A percentile compares a stretch with the other conserved stretches of the same genome.
Evolutionary conservation across 2,113 vertebrate species (phyloP).

Genomic region (Mustela lutreola): DNA sequence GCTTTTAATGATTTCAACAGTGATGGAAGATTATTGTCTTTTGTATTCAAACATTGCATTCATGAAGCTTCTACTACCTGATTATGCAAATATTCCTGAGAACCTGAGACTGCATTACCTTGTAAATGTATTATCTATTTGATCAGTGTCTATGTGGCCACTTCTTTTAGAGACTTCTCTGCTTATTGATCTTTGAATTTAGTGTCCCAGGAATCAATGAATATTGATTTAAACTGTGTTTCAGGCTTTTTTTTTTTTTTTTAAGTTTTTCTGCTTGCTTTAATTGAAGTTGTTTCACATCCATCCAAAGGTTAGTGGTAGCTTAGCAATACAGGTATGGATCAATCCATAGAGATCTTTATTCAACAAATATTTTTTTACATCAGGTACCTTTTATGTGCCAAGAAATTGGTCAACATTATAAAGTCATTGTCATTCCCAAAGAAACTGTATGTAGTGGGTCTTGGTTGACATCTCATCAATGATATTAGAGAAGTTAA

Average conservation of each 20-base stretch:
- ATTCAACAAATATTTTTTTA: slow-evolving; percentile 61
- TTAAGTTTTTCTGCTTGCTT: slow-evolving; percentile 39
- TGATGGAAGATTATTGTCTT: slow-evolving; percentile 73
- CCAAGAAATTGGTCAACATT: background rate
- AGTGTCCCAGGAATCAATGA: slow-evolving; percentile 68
- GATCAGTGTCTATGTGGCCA: slow-evolving; percentile 44
- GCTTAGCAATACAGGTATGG: slow-evolving; percentile 35
- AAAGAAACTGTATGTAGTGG: background rate
- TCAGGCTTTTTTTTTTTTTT: background rate
- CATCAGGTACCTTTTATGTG: background rate
- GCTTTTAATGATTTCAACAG: slow-evolving; percentile 66
- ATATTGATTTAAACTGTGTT: slow-evolving; percentile 74
- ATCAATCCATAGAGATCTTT: slow-evolving; percentile 21
- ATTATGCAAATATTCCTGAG: slow-evolving; percentile 60
- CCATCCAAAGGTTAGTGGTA: background rate
- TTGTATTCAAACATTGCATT: slow-evolving; percentile 55
- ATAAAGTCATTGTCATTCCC: background rate
- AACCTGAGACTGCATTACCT: background rate
- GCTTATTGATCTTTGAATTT: slow-evolving; percentile 61
- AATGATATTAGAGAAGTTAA: background rate
- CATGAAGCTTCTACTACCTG: slow-evolving; percentile 1
- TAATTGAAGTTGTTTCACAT: slow-evolving; percentile 64
- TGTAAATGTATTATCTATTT: slow-evolving; percentile 47
- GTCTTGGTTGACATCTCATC: background rate
- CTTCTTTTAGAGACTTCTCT: slow-evolving; percentile 46